Percentiles rank a stretch among this genome's conserved stretches.
phyloP scores from a whole-genome alignment of 2,888 invertebrate genomes.

The Anarsia innoxiella region DNA sequence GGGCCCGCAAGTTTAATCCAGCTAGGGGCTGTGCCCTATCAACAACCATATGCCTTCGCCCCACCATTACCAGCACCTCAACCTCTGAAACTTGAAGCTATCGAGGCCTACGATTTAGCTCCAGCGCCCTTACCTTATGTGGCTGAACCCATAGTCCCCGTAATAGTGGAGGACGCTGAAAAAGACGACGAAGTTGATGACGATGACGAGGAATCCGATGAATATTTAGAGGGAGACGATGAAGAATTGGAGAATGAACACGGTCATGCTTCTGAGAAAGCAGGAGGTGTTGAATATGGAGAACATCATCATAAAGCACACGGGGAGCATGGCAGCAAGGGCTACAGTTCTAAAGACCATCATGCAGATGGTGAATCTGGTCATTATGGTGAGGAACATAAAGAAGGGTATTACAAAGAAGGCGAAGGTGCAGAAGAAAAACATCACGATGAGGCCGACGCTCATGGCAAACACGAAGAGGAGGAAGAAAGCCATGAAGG shows the following conservation, averaged over 20 bases:
- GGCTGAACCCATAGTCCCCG: slow-evolving; percentile 44
- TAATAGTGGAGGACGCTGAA: too few species aligned
- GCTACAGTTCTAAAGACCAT: slow-evolving; percentile 67
- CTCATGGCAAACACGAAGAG: slow-evolving; percentile 73
- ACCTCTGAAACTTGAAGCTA: slow-evolving; percentile 32
- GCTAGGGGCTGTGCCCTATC: slow-evolving; percentile 46
- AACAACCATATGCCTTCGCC: slow-evolving; percentile 30
- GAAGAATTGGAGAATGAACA: slow-evolving; percentile 21
- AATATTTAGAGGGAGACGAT: slow-evolving; percentile 33
- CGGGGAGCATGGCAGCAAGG: slow-evolving; percentile 74
- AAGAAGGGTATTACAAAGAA: slow-evolving; percentile 70
- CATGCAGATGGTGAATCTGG: slow-evolving; percentile 75
- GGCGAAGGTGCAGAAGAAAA: slow-evolving; percentile 71
- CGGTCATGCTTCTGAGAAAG: slow-evolving; percentile 43
- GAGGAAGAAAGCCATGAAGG: slow-evolving; percentile 71
- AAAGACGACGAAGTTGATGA: slow-evolving; percentile 46
- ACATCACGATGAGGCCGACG: slow-evolving; percentile 69
- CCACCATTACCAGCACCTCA: slow-evolving; percentile 33
- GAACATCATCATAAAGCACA: slow-evolving; percentile 63
- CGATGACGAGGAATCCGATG: slow-evolving; percentile 45
- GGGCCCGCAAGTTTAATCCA: slow-evolving; percentile 65
- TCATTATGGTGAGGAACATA: slow-evolving; percentile 67
- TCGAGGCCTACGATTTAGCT: slow-evolving; percentile 45
- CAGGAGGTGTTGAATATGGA: slow-evolving; percentile 64
- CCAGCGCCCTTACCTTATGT: slow-evolving; percentile 51